Conservation (phyloP, 1,140 invertebrate species). For the Rhagoletis zephyria region DNA sequence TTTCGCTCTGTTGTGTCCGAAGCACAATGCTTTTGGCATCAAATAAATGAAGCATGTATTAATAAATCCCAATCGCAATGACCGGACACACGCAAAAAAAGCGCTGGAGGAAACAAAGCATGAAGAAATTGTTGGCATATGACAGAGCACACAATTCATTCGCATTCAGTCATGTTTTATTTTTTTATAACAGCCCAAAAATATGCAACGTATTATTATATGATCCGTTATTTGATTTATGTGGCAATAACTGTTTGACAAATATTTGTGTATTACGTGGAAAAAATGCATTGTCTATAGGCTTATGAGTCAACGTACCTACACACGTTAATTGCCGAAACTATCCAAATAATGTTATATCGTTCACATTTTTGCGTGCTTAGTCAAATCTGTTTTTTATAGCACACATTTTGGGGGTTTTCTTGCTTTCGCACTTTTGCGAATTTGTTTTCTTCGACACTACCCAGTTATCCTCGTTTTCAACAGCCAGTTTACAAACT, state of each 20-base stretch:
- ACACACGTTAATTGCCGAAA: no score
- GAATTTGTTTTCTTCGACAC: no score
- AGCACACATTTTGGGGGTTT: no score
- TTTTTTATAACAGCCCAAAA: neutral
- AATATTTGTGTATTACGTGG: neutral
- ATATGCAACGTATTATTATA: neutral
- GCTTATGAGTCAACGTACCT: no score
- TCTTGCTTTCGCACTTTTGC: no score
- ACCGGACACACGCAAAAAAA: neutral
- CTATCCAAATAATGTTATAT: no score
- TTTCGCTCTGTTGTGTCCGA: neutral
- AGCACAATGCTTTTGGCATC: neutral
- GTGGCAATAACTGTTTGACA: neutral
- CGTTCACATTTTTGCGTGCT: no score
- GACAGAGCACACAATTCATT: neutral
- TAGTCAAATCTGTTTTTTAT: no score
- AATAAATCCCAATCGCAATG: neutral
- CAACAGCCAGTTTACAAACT: no score
- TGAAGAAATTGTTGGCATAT: conserved; percentile 4
- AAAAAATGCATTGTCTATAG: neutral
- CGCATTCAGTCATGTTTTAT: neutral
- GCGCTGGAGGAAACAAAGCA: neutral
- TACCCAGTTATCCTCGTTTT: no score
- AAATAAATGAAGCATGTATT: neutral
- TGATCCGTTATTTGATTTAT: neutral